Evolutionary conservation across 2,113 vertebrate species (phyloP).

Genomic region (Microcebus griseorufus): DNA sequence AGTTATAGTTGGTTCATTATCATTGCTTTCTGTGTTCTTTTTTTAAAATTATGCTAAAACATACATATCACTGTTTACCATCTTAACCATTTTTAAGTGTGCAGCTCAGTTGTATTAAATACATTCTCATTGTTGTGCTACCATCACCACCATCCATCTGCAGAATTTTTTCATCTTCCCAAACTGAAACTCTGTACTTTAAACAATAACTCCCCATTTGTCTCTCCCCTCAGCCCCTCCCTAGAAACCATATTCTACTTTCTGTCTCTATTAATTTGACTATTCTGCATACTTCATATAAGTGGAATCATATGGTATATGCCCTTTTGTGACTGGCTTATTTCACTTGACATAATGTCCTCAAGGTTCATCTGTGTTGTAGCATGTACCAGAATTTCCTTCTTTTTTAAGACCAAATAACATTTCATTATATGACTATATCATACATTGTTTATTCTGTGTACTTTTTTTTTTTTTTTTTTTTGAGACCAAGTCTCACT

Average conservation of each 20-base stretch:
- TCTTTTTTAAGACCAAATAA: not conserved
- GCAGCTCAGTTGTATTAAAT: not conserved
- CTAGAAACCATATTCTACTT: not conserved
- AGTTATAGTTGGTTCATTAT: not conserved
- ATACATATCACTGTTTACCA: not conserved
- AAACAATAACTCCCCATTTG: not conserved
- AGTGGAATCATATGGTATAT: not conserved
- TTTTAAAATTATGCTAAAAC: not conserved
- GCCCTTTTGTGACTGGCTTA: not conserved
- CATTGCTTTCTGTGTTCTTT: not conserved
- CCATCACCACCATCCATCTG: not conserved
- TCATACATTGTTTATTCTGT: not conserved
- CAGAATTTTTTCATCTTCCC: not conserved
- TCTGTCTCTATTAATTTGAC: not conserved
- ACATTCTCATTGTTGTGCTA: not conserved
- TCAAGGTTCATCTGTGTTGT: not conserved
- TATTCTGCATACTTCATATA: not conserved
- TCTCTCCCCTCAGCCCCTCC: not conserved
- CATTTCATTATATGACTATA: not conserved
- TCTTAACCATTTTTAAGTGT: not conserved
- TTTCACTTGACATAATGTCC: not conserved
- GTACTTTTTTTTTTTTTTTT: not conserved
- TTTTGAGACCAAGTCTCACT: too few species aligned
- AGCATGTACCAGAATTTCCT: not conserved
- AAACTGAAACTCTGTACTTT: not conserved